Conservation (phyloP, 2,113 vertebrate genomes). For the Panthera uncia region DNA sequence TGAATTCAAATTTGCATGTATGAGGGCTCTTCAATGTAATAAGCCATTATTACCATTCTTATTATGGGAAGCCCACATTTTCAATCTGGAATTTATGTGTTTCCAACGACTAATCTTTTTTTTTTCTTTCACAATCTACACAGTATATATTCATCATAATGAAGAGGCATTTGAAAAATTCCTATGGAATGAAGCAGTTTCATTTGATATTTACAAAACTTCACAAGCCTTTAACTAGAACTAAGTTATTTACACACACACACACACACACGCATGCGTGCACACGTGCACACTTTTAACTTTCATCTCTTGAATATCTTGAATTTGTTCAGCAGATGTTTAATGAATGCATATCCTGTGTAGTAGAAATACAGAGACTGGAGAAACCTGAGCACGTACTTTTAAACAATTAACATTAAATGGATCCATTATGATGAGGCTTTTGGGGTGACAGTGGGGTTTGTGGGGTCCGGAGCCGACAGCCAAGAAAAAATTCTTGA, state of each 20-base stretch:
- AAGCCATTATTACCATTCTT: background rate
- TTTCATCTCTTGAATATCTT: background rate
- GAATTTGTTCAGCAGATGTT: background rate
- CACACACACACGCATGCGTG: background rate
- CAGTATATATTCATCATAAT: background rate
- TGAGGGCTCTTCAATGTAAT: background rate
- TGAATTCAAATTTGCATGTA: background rate
- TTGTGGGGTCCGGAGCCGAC: too few species aligned
- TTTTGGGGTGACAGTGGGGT: too few species aligned
- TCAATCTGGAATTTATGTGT: background rate
- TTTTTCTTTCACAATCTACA: background rate
- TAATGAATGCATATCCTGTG: rapidly evolving
- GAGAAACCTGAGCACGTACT: background rate
- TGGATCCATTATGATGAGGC: too few species aligned
- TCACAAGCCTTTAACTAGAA: background rate
- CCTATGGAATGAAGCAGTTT: background rate
- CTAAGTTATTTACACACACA: background rate
- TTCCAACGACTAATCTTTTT: background rate
- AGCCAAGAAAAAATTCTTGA: too few species aligned
- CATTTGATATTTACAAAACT: background rate
- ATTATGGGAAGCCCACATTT: background rate
- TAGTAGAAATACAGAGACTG: rapidly evolving
- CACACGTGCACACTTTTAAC: background rate
- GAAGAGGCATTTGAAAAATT: background rate
- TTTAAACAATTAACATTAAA: background rate